Percentiles rank a stretch among this genome's conserved stretches.
phyloP scores from a whole-genome alignment of 2,888 invertebrate genomes.

The Agapetus fuscipes region DNA sequence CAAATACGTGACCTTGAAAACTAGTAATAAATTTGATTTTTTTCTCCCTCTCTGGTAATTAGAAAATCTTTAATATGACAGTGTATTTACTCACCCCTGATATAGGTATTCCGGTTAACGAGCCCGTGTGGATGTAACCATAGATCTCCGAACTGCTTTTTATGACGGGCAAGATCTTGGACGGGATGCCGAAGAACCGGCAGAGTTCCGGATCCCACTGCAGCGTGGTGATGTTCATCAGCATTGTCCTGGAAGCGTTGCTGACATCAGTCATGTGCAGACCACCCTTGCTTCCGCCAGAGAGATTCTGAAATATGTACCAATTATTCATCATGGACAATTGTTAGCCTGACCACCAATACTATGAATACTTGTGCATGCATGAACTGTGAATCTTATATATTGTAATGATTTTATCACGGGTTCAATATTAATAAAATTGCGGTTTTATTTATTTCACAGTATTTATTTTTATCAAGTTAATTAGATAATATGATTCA shows the following conservation, averaged over 20 bases:
- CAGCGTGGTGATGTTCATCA: constrained; percentile 85
- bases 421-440: too few relatives aligned
- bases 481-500: too few relatives aligned
- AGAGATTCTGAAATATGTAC: constrained; percentile 41
- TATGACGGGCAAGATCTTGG: constrained; percentile 77
- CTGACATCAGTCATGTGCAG: constrained; percentile 91
- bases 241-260: constrained; percentile 91
- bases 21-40: too few relatives aligned
- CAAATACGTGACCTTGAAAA: too few relatives aligned
- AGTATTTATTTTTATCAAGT: too few relatives aligned
- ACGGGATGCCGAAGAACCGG: constrained; percentile 80
- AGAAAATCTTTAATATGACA: too few relatives aligned
- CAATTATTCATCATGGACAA: not conserved
- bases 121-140: constrained; percentile 65
- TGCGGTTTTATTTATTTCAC: too few relatives aligned
- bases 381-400: too few relatives aligned
- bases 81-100: constrained; percentile 82
- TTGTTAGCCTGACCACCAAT: too few relatives aligned
- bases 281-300: constrained; percentile 45
- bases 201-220: constrained; percentile 85
- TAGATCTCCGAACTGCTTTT: constrained; percentile 88
- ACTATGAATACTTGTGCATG: too few relatives aligned
- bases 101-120: constrained; percentile 72
- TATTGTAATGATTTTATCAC: too few relatives aligned
- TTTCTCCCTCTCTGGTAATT: too few relatives aligned